phyloP scores from a whole-genome alignment of 2,113 vertebrate species.

The Cariama cristata region DNA sequence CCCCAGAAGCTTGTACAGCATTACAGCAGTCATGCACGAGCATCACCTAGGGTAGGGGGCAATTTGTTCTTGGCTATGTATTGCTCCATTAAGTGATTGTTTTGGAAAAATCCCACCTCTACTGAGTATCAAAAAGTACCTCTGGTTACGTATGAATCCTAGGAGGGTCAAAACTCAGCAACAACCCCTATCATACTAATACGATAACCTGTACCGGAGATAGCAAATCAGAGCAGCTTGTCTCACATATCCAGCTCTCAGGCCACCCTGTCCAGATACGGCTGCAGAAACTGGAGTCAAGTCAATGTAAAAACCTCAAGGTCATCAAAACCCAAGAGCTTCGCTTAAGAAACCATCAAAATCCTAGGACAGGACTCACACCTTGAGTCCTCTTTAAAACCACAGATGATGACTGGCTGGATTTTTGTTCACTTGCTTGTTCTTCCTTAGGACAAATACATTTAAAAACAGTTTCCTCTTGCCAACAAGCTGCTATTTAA shows the following conservation, averaged over 20 bases:
- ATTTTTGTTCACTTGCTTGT: not conserved
- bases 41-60: not conserved
- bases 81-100: not conserved
- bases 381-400: not conserved
- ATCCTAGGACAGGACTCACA: not conserved
- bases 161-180: not conserved
- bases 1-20: not conserved
- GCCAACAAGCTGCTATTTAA: not conserved
- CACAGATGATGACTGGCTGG: not conserved
- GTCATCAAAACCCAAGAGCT: not conserved
- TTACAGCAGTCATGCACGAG: rapidly evolving
- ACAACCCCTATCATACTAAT: not conserved
- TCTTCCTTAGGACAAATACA: not conserved
- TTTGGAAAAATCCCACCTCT: not conserved
- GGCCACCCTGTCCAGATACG: not conserved
- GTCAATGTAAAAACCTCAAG: not conserved
- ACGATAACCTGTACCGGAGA: not conserved
- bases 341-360: not conserved
- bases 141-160: not conserved
- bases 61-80: not conserved
- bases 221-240: not conserved
- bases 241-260: rapidly evolving
- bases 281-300: not conserved
- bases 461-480: not conserved
- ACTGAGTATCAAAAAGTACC: not conserved